These are phyloP conservation scores for Catharus ustulatus DNA, from an alignment of 2,797 vertebrate genomes.

Conservation along the genomic window DNA sequence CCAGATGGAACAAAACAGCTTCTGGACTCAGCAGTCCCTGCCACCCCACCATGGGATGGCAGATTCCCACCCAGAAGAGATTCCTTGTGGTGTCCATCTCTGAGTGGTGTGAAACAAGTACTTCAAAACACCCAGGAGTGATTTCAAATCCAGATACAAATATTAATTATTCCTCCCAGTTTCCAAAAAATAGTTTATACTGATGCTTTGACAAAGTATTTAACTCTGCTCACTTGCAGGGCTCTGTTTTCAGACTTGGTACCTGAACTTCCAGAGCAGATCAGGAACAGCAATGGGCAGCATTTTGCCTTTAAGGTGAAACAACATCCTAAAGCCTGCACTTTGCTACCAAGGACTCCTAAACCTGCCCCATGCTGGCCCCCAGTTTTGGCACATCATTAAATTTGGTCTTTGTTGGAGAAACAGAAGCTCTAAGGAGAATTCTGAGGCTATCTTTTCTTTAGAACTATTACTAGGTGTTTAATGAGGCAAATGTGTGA, in stretches of 20 bases:
- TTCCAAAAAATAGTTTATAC: background rate
- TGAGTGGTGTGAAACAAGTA: background rate
- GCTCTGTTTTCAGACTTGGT: background rate
- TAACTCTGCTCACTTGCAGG: background rate
- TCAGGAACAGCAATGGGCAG: background rate
- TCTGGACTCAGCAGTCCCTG: background rate
- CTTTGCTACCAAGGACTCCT: background rate
- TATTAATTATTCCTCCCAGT: background rate
- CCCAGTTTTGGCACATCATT: background rate
- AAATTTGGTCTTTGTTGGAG: background rate
- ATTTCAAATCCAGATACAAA: background rate
- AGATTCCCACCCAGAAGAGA: background rate
- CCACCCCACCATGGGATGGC: background rate
- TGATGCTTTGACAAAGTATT: background rate
- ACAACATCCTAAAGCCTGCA: background rate
- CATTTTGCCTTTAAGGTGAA: background rate
- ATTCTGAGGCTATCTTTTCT: background rate
- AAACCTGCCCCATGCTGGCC: background rate
- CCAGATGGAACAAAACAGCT: background rate
- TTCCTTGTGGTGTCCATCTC: background rate
- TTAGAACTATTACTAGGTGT: background rate
- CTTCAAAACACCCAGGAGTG: background rate
- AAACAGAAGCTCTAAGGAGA: constrained; percentile 4
- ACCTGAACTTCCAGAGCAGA: background rate
- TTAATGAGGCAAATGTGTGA: background rate